A percentile compares a stretch with the other conserved stretches of the same genome.
phyloP scores from a whole-genome alignment of 2,113 vertebrate species.

The Taxidea taxus region DNA sequence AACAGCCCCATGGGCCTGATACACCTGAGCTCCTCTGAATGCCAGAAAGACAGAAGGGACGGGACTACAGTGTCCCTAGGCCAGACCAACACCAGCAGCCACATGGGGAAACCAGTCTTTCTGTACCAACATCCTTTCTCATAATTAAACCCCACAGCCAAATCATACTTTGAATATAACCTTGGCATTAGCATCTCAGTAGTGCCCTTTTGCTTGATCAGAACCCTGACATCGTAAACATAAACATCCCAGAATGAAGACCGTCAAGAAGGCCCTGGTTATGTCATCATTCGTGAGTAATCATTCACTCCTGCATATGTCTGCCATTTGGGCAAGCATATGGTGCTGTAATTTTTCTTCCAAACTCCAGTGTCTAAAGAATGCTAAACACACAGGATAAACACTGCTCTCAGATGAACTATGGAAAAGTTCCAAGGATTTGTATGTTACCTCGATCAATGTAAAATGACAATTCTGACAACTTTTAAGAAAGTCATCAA shows the following conservation, averaged over 20 bases:
- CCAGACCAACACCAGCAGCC: not conserved
- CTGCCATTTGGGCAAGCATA: constrained; percentile 48
- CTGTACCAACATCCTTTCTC: not conserved
- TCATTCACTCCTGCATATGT: not conserved
- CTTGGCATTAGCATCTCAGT: not conserved
- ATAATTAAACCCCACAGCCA: not conserved
- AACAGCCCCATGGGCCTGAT: not conserved
- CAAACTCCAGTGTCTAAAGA: constrained; percentile 7
- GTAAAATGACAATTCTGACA: constrained; percentile 7
- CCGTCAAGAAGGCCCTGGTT: not conserved
- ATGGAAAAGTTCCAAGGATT: constrained; percentile 26
- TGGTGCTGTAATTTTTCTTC: not conserved
- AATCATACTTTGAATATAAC: not conserved
- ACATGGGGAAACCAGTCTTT: not conserved
- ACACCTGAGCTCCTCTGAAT: not conserved
- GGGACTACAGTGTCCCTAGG: not conserved
- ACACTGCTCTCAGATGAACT: not conserved
- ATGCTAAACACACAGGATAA: constrained; percentile 16
- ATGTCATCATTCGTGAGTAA: not conserved
- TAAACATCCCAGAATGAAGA: not conserved
- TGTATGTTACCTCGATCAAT: not conserved
- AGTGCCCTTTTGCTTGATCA: not conserved
- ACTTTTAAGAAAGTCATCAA: not conserved
- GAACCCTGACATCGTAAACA: not conserved
- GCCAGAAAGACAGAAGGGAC: not conserved